A percentile compares a stretch with the other conserved stretches of the same genome.
Conservation (phyloP, 2,888 invertebrate genomes). For the Cephus sareptanus region DNA sequence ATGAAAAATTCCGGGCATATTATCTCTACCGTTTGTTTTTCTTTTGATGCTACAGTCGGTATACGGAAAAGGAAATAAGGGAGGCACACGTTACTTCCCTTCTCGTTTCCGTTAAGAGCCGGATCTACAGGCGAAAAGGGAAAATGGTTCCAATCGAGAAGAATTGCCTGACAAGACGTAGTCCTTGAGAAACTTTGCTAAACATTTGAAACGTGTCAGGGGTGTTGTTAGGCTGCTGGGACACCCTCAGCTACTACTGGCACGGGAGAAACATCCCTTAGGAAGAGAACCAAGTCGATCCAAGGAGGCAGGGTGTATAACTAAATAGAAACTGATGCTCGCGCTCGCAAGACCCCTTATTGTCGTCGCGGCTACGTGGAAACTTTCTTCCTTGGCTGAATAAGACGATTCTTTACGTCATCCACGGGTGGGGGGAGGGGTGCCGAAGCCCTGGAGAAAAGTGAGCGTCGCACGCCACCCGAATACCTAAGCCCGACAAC, state of each 20-base stretch:
- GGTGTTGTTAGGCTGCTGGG: constrained; percentile 7
- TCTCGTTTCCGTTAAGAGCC: not conserved
- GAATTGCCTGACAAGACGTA: constrained; percentile 33
- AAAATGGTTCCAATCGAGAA: constrained; percentile 1
- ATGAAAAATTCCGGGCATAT: constrained; percentile 17
- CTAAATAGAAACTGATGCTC: constrained; percentile 57
- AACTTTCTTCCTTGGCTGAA: constrained; percentile 43
- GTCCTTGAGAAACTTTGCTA: constrained; percentile 48
- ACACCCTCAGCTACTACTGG: constrained; percentile 10
- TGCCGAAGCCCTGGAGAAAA: constrained; percentile 38
- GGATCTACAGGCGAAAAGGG: not conserved
- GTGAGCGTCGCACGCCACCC: constrained; percentile 40
- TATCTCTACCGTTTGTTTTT: not conserved
- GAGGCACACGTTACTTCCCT: not conserved
- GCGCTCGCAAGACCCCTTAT: constrained; percentile 48
- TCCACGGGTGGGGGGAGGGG: constrained; percentile 30
- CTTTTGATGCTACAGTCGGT: not conserved
- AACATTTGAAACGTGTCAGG: constrained; percentile 41
- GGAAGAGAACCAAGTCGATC: not conserved
- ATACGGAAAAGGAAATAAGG: not conserved
- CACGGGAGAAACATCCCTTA: not conserved
- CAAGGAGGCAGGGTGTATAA: constrained; percentile 28
- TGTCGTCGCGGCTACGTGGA: constrained; percentile 51
- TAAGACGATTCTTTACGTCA: constrained; percentile 59
- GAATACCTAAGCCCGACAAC: constrained; percentile 45